Percentiles rank a stretch among this genome's conserved stretches.
Conservation (phyloP, 2,113 vertebrate species). For the Stomatorhinus ivindoensis region DNA sequence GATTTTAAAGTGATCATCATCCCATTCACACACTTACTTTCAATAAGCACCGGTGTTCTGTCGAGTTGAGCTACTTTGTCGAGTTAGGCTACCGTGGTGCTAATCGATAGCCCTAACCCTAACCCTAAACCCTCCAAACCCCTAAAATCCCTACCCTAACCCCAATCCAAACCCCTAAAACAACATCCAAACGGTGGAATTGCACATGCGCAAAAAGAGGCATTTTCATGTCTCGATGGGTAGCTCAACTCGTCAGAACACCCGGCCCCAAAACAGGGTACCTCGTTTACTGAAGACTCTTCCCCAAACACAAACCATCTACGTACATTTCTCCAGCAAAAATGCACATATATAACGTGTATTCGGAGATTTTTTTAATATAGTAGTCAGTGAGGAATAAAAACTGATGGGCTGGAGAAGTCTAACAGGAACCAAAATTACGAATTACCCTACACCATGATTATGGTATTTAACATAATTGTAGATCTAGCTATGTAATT, state of each 20-base stretch:
- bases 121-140: too few relatives aligned
- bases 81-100: too few relatives aligned
- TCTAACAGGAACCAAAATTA: neutral
- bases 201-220: too few relatives aligned
- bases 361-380: neutral
- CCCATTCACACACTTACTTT: neutral
- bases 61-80: too few relatives aligned
- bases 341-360: neutral
- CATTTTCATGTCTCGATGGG: too few relatives aligned
- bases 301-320: neutral
- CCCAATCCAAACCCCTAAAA: too few relatives aligned
- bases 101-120: too few relatives aligned
- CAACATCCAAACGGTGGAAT: too few relatives aligned
- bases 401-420: neutral
- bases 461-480: neutral
- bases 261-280: neutral
- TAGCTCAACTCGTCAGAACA: too few relatives aligned
- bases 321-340: neutral
- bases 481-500: conserved; percentile 25
- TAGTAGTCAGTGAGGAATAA: neutral
- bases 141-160: too few relatives aligned
- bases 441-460: neutral
- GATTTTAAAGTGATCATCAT: neutral
- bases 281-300: neutral
- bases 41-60: neutral